Evolutionary conservation across 2,113 vertebrate species (phyloP).

Genomic region (Oreochromis niloticus): DNA sequence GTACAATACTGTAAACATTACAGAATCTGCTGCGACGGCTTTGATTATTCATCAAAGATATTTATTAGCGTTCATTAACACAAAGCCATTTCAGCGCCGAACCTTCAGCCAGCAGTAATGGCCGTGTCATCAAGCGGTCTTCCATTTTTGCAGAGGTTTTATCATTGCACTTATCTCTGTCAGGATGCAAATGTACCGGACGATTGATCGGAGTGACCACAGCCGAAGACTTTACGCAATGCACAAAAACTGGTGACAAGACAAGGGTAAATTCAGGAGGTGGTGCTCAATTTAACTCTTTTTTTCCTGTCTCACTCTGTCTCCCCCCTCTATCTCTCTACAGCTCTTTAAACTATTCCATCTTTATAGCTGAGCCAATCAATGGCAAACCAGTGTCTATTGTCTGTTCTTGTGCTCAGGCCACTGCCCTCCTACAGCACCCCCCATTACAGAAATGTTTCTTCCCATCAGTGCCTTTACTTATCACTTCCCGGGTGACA

Average conservation of each 20-base stretch:
- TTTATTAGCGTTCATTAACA: constrained; percentile 39
- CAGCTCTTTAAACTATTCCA: constrained; percentile 52
- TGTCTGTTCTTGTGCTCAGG: constrained; percentile 61
- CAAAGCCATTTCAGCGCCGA: constrained; percentile 33
- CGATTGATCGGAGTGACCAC: constrained; percentile 39
- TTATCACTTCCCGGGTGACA: constrained; percentile 78
- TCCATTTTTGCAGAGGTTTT: constrained; percentile 24
- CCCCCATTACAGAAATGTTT: constrained; percentile 74
- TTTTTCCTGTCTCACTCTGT: background rate
- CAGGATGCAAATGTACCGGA: constrained; percentile 26
- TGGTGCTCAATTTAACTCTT: background rate
- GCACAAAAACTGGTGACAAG: constrained; percentile 37
- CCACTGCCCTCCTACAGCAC: constrained; percentile 40
- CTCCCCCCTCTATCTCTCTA: background rate
- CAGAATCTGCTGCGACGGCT: background rate
- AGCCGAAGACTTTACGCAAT: background rate
- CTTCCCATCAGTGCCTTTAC: constrained; percentile 75
- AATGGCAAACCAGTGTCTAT: constrained; percentile 72
- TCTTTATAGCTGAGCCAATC: constrained; percentile 72
- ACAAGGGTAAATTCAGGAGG: constrained; percentile 44
- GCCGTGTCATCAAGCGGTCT: constrained; percentile 21
- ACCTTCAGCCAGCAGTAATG: constrained; percentile 11
- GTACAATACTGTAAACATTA: constrained; percentile 1
- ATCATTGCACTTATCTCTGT: constrained; percentile 42
- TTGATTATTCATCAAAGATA: constrained; percentile 9